A percentile compares a stretch with the other conserved stretches of the same genome.
phyloP scores from a whole-genome alignment of 2,113 vertebrate genomes.

The Agelaius tricolor region DNA sequence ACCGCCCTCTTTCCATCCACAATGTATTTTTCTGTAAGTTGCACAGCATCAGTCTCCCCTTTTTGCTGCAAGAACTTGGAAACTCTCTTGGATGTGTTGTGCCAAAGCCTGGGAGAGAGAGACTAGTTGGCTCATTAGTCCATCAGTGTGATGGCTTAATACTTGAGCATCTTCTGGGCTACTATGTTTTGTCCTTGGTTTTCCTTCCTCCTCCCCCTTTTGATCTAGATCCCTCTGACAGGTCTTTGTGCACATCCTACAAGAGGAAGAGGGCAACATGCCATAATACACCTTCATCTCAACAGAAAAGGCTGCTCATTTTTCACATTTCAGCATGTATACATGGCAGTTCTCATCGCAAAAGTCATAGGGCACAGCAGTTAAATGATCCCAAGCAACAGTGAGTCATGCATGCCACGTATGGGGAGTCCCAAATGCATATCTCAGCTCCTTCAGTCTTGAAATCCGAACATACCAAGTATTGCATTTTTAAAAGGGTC shows the following conservation, averaged over 20 bases:
- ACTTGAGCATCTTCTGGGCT: neutral
- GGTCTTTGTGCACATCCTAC: neutral
- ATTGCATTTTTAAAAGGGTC: constrained; percentile 82
- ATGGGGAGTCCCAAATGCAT: neutral
- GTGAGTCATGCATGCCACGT: neutral
- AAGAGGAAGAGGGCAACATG: neutral
- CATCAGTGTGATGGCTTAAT: neutral
- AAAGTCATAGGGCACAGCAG: neutral
- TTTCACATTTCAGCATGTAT: neutral
- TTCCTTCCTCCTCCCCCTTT: neutral
- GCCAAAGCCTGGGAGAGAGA: neutral
- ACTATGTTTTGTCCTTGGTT: neutral
- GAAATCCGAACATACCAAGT: constrained; percentile 71
- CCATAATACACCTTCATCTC: neutral
- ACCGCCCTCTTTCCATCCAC: neutral
- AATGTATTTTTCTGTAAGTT: neutral
- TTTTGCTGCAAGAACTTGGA: neutral
- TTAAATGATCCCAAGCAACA: neutral
- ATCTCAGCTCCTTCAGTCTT: constrained; percentile 41
- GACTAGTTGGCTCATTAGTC: neutral
- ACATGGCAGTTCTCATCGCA: neutral
- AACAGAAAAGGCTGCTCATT: neutral
- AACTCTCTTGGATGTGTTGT: neutral
- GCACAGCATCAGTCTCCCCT: neutral
- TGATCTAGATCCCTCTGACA: neutral